Evolutionary conservation across 2,113 vertebrate species (phyloP), one percentile per base, ranked within the genome.

Genomic region (Poeciliopsis turrubarensis): DNA sequence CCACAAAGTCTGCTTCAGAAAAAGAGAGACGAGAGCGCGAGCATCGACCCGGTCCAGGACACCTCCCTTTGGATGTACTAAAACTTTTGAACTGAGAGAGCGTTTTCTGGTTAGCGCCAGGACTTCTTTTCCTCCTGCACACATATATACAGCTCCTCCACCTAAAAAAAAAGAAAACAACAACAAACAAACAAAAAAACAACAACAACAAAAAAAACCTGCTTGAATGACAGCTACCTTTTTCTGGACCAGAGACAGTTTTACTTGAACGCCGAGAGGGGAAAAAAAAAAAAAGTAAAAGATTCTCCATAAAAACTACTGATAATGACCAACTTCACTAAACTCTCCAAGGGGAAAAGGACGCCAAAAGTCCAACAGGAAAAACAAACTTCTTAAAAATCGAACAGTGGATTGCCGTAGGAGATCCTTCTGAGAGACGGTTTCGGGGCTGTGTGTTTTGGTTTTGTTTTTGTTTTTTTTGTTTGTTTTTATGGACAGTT

Each of bases 141-240:
- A 91, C 81, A 86, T 81, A 82, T 75, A 90, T 80, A 86, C 83
- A 81, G 80, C 79, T 87, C 78, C 82, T 87, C 79, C 74, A 86
- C 75, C 80, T 78, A 71, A 84, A 67, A 37, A 37, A 37, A 12
- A 11, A 37, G 11, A 11, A 11, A 37, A 11, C 9, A 9, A 10
- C 10, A 11, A 37, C 10, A 34, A 34, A 34, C 1, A 34, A 10
- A 10, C 9, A 34, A 34, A 34, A 10, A 87, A 77, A 63, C 88
- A 32, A 34, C 1, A 34, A 34, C 2, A 37, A 12, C 2, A 11
- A 37, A 37, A 37, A 11, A 87, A 77, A 63, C 89, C 88, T 86
- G 89, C 91, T 92, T 92, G 89, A 92, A 81, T 90, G 90, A 93
- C 90, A 92, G 87, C 86, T 92, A 89, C 86, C 82, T 81, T 92